Percentiles rank a stretch among this genome's conserved stretches.
phyloP scores from a whole-genome alignment of 2,888 invertebrate genomes.

The Autographa gamma region DNA sequence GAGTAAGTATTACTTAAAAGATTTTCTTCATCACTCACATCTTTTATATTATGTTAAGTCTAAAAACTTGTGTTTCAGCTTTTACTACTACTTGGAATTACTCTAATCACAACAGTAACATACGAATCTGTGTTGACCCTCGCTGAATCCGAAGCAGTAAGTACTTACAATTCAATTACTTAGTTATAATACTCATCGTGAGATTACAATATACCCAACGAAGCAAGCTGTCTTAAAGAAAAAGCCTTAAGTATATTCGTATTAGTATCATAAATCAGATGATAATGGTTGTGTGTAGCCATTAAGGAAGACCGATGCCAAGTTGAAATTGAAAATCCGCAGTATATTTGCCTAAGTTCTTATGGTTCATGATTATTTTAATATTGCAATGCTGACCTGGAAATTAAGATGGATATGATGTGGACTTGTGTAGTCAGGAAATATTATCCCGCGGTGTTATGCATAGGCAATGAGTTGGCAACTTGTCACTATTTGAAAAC shows the following conservation, averaged over 20 bases:
- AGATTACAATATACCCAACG: conserved; percentile 28
- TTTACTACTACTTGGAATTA: conserved; percentile 61
- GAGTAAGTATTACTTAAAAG: conserved; percentile 61
- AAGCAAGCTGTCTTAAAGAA: conserved; percentile 39
- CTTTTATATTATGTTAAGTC: background rate
- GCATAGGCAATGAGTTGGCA: conserved; percentile 40
- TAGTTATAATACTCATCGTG: conserved; percentile 31
- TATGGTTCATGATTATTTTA: conserved; percentile 49
- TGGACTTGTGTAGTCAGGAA: conserved; percentile 21
- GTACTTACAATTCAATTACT: conserved; percentile 22
- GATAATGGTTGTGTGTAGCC: conserved; percentile 57
- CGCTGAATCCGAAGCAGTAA: conserved; percentile 59
- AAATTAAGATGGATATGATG: conserved; percentile 46
- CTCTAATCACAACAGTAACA: conserved; percentile 65
- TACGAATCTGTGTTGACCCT: conserved; percentile 65
- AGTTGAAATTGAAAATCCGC: conserved; percentile 59
- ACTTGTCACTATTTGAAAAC: conserved; percentile 28
- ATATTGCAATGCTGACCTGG: conserved; percentile 40
- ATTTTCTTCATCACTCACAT: background rate
- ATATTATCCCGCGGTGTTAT: conserved; percentile 25
- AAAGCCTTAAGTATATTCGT: conserved; percentile 56
- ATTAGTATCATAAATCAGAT: conserved; percentile 57
- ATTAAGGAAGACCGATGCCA: conserved; percentile 60
- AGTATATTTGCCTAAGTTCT: conserved; percentile 51
- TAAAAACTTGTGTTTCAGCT: conserved; percentile 62